Evolutionary conservation across 2,113 vertebrate genomes (phyloP), one percentile per base, ranked within the genome.

Genomic region (Polypterus bichir): DNA sequence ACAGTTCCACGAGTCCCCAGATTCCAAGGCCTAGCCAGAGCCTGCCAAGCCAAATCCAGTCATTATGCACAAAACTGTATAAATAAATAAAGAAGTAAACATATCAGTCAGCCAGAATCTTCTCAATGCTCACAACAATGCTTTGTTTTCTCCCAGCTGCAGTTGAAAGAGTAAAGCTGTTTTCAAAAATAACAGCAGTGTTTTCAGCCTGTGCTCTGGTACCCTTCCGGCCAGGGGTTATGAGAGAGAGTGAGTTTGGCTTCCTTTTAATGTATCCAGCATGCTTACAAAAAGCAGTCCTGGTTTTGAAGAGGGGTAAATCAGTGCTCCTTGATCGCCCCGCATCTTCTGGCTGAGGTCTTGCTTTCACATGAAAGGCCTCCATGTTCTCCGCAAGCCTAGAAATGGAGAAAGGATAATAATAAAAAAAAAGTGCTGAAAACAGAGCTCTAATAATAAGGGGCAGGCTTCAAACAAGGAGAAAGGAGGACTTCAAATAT

Each of bases 401-500:
- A 76, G 79, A 91, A 94, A 92, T 88, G 83, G 84, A 88, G 79
- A 70, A 68, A 75, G 78, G 27, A 27, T 27, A 27, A 27, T 27
- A 27, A 27, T 27, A 27, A 27, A 27, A 27, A 51, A 56, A 57
- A 83, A 83, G 76, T 70, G 74, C 86, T 85, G 74, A 81, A 83
- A 86, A 85, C 73, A 79, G 87, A 77, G 83, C 76, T 81, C 76
- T 86, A 88, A 93, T 93, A 92, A 91, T 86, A 88, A 84, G 83
- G 87, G 77, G 79, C 83, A 75, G 76, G 86, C 88, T 88, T 91
- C 87, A 92, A 92, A 92, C 87, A 85, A 73, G 78, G 80, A 75
- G 76, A 79, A 74, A 71, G 78, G 72, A 74, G 69, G 69, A 93
- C 92, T 92, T 97, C 90, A 97, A 97, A 97, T 86, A 83, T 78